Evolutionary conservation across 2,888 invertebrate genomes (phyloP).

Genomic region (Steinernema scapterisci): DNA sequence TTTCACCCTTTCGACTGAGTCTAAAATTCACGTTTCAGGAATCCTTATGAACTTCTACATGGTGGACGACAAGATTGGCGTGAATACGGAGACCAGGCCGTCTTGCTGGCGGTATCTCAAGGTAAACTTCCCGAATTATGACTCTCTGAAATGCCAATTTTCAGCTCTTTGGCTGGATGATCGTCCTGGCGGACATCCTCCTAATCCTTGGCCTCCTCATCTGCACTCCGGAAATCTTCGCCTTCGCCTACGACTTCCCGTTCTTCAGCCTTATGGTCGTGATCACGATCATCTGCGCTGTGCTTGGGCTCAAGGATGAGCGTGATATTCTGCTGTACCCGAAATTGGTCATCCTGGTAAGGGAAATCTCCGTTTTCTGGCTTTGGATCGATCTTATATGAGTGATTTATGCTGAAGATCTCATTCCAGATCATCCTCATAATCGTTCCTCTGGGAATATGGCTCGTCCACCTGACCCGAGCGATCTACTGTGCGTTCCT

Average conservation of each 20-base stretch:
- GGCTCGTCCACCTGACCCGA: constrained; percentile 8
- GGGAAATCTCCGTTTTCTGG: no score
- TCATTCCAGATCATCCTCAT: not conserved
- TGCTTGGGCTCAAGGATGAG: constrained; percentile 17
- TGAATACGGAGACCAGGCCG: constrained; percentile 5
- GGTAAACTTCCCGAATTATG: not conserved
- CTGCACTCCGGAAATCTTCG: constrained; percentile 8
- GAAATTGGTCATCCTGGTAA: constrained; percentile 8
- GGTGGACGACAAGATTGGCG: constrained; percentile 25
- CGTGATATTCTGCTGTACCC: constrained; percentile 21
- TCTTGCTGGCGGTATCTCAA: constrained; percentile 15
- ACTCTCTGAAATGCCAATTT: no score
- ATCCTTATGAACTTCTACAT: constrained; percentile 25
- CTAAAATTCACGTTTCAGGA: not conserved
- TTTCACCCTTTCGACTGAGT: not conserved
- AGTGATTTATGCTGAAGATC: no score
- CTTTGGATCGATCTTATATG: no score
- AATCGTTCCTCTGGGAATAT: constrained; percentile 8
- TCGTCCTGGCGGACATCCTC: constrained; percentile 20
- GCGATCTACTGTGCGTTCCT: constrained; percentile 18
- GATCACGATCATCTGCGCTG: constrained; percentile 4
- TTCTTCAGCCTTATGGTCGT: constrained; percentile 25
- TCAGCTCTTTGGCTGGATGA: constrained; percentile 23
- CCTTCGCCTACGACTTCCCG: constrained; percentile 26
- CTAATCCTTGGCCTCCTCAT: constrained; percentile 12